Conservation (phyloP, 2,797 vertebrate genomes). For the Chaunax sp. region DNA sequence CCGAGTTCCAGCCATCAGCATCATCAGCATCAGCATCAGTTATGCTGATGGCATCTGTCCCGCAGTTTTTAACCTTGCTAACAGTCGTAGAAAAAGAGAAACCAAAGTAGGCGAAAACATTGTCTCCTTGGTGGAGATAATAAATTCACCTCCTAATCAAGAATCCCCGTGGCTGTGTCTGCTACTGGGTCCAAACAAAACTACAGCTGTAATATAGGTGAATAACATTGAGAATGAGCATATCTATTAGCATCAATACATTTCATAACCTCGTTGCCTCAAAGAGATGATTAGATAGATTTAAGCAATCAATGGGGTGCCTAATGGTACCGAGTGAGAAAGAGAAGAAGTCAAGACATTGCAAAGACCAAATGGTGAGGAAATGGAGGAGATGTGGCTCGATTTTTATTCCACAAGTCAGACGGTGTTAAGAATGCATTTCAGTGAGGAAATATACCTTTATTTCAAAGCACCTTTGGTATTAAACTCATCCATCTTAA, state of each 20-base stretch:
- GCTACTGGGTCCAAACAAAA: no score
- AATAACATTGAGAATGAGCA: slow-evolving; percentile 3
- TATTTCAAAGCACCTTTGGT: slow-evolving; percentile 59
- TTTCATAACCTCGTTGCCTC: slow-evolving; percentile 31
- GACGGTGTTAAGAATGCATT: slow-evolving; percentile 50
- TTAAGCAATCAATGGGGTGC: slow-evolving; percentile 30
- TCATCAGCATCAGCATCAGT: no score
- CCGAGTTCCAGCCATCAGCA: no score
- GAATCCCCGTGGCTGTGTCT: no score
- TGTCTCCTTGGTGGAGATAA: no score
- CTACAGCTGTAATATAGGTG: background rate
- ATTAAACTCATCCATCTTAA: slow-evolving; percentile 81
- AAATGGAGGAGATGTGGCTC: slow-evolving; percentile 7
- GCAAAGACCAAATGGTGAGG: slow-evolving; percentile 13
- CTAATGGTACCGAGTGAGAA: slow-evolving; percentile 12
- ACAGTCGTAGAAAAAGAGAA: no score
- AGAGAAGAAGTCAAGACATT: background rate
- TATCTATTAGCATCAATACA: slow-evolving; percentile 13
- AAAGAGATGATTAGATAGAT: slow-evolving; percentile 17
- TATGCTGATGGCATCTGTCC: no score
- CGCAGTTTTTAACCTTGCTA: no score
- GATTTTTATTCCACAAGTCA: slow-evolving; percentile 44
- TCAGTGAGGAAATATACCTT: slow-evolving; percentile 50
- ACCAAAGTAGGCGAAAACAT: no score
- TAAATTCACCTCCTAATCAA: no score